phyloP scores from a whole-genome alignment of 2,113 vertebrate genomes.

The Desmodus rotundus region DNA sequence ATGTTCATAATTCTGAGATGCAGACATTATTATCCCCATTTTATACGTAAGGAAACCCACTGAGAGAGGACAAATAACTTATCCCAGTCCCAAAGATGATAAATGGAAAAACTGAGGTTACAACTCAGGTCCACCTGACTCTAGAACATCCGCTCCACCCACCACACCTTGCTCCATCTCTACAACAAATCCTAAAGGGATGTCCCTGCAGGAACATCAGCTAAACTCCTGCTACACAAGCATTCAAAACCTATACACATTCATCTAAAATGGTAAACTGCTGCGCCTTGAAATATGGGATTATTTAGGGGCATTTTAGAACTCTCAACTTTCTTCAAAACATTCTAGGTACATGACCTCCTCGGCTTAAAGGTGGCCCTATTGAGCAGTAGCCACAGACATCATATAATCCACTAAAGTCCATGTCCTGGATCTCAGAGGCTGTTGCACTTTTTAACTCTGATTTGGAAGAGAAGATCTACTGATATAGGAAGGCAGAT shows the following conservation, averaged over 20 bases:
- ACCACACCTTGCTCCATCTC: background rate
- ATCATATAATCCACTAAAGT: background rate
- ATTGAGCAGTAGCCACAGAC: background rate
- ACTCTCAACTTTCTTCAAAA: background rate
- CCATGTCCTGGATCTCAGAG: background rate
- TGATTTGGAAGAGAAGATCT: background rate
- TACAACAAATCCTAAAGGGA: background rate
- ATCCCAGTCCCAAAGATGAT: background rate
- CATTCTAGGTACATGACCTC: background rate
- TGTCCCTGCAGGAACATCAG: background rate
- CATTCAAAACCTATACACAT: background rate
- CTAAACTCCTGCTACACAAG: background rate
- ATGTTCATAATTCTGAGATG: background rate
- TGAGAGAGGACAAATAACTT: background rate
- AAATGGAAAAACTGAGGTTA: background rate
- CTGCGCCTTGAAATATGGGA: background rate
- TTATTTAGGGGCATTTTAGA: background rate
- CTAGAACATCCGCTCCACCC: background rate
- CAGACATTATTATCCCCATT: background rate
- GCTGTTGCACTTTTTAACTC: background rate
- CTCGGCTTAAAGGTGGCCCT: background rate
- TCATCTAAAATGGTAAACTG: background rate
- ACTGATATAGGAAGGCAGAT: background rate
- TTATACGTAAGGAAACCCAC: background rate
- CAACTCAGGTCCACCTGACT: background rate